Evolutionary conservation across 2,797 vertebrate species (phyloP).

Genomic region (Enteromius radiatus): DNA sequence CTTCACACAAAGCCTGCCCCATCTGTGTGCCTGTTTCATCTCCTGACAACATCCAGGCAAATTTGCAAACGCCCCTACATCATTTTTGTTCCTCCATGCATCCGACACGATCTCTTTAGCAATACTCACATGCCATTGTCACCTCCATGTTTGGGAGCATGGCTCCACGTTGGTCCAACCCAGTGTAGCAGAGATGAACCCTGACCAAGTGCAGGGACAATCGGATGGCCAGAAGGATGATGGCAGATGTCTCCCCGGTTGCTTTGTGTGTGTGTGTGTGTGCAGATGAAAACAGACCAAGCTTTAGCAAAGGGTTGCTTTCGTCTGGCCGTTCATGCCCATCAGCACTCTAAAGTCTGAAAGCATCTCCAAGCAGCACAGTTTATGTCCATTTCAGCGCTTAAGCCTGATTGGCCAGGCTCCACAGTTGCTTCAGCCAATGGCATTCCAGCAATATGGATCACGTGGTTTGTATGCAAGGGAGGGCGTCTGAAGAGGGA

Average conservation of each 20-base stretch:
- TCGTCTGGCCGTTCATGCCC: slow-evolving; percentile 46
- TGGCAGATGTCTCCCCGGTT: slow-evolving; percentile 70
- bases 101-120: not conserved
- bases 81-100: slow-evolving; percentile 47
- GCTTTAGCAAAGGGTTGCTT: slow-evolving; percentile 69
- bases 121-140: slow-evolving; percentile 79
- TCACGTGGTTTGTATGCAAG: slow-evolving; percentile 77
- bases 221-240: slow-evolving; percentile 31
- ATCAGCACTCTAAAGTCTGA: slow-evolving; percentile 64
- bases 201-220: slow-evolving; percentile 37
- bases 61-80: slow-evolving; percentile 12
- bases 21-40: slow-evolving; percentile 50
- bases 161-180: slow-evolving; percentile 70
- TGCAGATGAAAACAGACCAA: slow-evolving; percentile 67
- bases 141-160: slow-evolving; percentile 78
- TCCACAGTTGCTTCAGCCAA: slow-evolving; percentile 81
- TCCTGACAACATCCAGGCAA: slow-evolving; percentile 22
- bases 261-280: slow-evolving; percentile 33
- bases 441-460: slow-evolving; percentile 73
- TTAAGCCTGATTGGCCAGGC: slow-evolving; percentile 88
- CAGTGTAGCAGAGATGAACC: slow-evolving; percentile 49
- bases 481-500: slow-evolving; percentile 56
- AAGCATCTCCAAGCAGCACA: slow-evolving; percentile 85
- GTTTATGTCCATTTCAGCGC: slow-evolving; percentile 91
- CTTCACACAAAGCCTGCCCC: slow-evolving; percentile 61